These are phyloP conservation scores for Lochmaea capreae DNA, from an alignment of 2,888 invertebrate genomes.

Conservation along the genomic window DNA sequence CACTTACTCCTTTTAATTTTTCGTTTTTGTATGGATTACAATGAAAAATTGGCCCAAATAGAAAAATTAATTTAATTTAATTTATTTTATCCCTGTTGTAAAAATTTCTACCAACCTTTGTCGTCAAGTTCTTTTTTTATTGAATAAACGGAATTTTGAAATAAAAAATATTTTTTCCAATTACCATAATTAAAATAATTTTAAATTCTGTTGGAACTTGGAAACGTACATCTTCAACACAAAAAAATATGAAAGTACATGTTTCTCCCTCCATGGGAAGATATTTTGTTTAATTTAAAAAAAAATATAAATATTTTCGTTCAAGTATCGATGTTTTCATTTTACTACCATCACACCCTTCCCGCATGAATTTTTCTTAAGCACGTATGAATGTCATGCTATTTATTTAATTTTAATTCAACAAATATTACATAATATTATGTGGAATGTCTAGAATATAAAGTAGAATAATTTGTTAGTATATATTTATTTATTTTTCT, in stretches of 20 bases:
- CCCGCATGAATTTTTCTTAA: not conserved
- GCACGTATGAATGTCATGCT: constrained; percentile 3
- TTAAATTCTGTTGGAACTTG: not conserved
- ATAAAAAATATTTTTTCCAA: not conserved
- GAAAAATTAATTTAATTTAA: no score
- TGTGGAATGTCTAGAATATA: no score
- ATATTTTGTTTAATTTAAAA: not conserved
- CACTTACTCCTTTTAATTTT: no score
- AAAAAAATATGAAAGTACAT: constrained; percentile 8
- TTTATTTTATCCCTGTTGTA: no score
- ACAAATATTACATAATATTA: not conserved
- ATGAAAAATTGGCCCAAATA: no score
- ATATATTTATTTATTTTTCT: not conserved
- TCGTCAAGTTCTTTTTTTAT: no score
- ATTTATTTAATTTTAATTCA: not conserved
- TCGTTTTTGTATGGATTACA: no score
- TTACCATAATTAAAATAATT: not conserved
- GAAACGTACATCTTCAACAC: not conserved
- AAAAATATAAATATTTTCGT: no score
- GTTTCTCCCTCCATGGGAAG: constrained; percentile 27
- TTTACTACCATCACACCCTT: not conserved
- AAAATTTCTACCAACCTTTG: no score
- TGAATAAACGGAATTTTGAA: no score
- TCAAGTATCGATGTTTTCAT: not conserved
- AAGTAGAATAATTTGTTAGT: not conserved